Conservation (phyloP, 2,888 invertebrate species). For the Dynastes tityus region DNA sequence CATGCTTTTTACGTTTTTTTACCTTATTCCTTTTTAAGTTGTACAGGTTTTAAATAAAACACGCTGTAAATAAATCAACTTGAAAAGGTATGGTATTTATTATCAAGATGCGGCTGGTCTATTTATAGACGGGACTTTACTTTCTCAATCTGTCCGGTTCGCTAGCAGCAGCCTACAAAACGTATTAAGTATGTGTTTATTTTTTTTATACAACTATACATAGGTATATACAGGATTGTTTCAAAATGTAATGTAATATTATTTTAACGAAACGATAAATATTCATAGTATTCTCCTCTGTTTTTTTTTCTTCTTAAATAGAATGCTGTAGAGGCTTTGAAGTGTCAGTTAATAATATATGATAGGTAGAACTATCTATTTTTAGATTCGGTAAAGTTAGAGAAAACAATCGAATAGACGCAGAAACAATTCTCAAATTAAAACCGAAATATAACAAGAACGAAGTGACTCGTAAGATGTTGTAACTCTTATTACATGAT, state of each 20-base stretch:
- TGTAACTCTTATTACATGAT: constrained; percentile 45
- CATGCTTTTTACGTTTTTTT: too few species aligned
- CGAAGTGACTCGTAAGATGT: not conserved
- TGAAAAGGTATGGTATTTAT: too few species aligned
- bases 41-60: too few species aligned
- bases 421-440: not conserved
- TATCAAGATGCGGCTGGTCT: too few species aligned
- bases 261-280: constrained; percentile 19
- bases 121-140: too few species aligned
- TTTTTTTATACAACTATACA: constrained; percentile 65
- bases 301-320: constrained; percentile 3
- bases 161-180: not conserved
- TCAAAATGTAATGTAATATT: constrained; percentile 12
- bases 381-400: not conserved
- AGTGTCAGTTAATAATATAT: constrained; percentile 4
- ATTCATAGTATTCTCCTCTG: not conserved
- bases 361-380: not conserved
- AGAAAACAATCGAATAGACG: not conserved
- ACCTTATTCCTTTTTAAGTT: too few species aligned
- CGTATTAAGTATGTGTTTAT: constrained; percentile 9
- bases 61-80: too few species aligned
- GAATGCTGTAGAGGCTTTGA: not conserved
- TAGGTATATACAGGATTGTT: constrained; percentile 68
- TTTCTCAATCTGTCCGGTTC: not conserved
- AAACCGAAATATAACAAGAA: constrained; percentile 11